phyloP scores from a whole-genome alignment of 2,888 invertebrate genomes.

The Tenthredo amoena region DNA sequence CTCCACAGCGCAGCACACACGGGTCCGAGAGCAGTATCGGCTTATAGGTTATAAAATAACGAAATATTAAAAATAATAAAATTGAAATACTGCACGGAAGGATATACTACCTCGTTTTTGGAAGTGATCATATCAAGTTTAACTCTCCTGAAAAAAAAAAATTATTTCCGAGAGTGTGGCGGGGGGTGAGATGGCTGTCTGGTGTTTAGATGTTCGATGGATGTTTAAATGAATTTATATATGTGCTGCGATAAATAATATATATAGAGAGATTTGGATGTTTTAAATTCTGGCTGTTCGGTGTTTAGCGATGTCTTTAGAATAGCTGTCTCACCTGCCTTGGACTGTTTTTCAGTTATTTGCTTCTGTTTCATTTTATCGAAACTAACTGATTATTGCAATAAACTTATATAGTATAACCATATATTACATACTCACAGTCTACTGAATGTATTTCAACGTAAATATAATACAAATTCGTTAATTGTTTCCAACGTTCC shows the following conservation, averaged over 20 bases:
- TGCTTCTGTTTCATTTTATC: slow-evolving; percentile 30
- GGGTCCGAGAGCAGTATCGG: slow-evolving; percentile 46
- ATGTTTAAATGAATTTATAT: slow-evolving; percentile 53
- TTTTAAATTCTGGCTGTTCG: slow-evolving; percentile 69
- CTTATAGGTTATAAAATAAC: slow-evolving; percentile 68
- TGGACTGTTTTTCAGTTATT: slow-evolving; percentile 60
- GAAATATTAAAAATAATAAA: slow-evolving; percentile 37
- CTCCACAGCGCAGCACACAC: slow-evolving; percentile 68
- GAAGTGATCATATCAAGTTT: slow-evolving; percentile 37
- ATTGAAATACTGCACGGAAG: not conserved
- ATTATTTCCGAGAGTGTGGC: slow-evolving; percentile 54
- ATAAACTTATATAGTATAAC: slow-evolving; percentile 1
- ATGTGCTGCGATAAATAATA: slow-evolving; percentile 34
- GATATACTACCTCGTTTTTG: slow-evolving; percentile 11
- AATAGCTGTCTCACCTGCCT: slow-evolving; percentile 70
- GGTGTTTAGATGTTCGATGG: slow-evolving; percentile 56
- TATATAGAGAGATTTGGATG: slow-evolving; percentile 59
- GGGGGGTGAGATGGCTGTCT: slow-evolving; percentile 72
- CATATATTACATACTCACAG: not conserved
- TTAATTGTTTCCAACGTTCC: not conserved
- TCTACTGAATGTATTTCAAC: not conserved
- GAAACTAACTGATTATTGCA: not conserved
- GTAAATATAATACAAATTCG: not conserved
- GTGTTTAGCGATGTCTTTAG: slow-evolving; percentile 66
- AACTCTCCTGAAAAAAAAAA: slow-evolving; percentile 12